Evolutionary conservation across 2,113 vertebrate genomes (phyloP).

Genomic region (Crotophaga sulcirostris): DNA sequence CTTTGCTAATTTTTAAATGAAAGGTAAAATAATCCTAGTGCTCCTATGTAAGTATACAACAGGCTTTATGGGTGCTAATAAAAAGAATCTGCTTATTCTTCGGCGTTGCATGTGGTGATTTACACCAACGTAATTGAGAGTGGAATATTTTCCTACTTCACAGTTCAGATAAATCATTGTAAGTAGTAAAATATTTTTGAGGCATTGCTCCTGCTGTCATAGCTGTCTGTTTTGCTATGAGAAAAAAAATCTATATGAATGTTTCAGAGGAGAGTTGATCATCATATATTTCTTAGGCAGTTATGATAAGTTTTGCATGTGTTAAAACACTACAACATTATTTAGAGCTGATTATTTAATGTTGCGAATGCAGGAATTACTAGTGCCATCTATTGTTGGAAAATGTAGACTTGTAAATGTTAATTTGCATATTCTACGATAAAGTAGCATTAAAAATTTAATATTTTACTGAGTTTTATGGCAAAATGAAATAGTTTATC

Average conservation of each 20-base stretch:
- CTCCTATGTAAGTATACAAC: neutral
- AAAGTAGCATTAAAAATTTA: slow-evolving; percentile 34
- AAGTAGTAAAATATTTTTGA: slow-evolving; percentile 4
- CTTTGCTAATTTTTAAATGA: neutral
- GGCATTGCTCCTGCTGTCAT: neutral
- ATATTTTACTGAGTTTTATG: neutral
- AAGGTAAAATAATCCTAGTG: neutral
- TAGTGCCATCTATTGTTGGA: slow-evolving; percentile 71
- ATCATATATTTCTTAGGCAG: slow-evolving; percentile 49
- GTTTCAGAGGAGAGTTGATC: slow-evolving; percentile 60
- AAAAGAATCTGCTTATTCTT: neutral
- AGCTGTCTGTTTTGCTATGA: neutral
- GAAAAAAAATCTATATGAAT: slow-evolving; percentile 16
- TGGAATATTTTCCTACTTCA: neutral
- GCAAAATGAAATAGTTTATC: slow-evolving; percentile 12
- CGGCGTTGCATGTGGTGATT: neutral
- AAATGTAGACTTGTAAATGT: slow-evolving; percentile 1
- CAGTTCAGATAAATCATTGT: slow-evolving; percentile 1
- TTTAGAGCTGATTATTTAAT: too few species aligned
- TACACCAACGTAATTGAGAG: neutral
- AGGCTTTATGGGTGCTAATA: neutral
- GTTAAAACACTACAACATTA: slow-evolving; percentile 44
- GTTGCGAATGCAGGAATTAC: slow-evolving; percentile 58
- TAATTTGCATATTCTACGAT: slow-evolving; percentile 5
- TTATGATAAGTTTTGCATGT: slow-evolving; percentile 55